A percentile compares a stretch with the other conserved stretches of the same genome.
These are phyloP conservation scores for Drosophila aff. DNA, from an alignment of 1,140 invertebrate genomes.

Conservation along the genomic window DNA sequence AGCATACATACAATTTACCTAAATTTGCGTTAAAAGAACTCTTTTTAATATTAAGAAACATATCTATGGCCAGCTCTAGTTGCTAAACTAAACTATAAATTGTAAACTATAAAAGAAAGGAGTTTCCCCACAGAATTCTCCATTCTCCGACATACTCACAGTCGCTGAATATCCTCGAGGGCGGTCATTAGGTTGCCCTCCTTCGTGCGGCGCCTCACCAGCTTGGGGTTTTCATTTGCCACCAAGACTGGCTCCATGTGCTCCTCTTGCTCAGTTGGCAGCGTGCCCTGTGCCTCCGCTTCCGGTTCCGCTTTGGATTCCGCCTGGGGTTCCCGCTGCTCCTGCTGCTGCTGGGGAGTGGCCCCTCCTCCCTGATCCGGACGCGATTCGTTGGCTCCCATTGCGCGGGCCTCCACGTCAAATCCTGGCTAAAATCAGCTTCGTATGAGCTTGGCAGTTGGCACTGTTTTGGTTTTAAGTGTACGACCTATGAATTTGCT, in stretches of 20 bases:
- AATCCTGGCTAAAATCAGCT: constrained; percentile 8
- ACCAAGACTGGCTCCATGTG: neutral
- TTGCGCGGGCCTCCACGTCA: neutral
- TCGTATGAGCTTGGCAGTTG: constrained; percentile 1
- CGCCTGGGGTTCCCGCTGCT: neutral
- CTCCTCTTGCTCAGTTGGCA: neutral
- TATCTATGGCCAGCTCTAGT: too few species aligned
- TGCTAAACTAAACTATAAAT: too few species aligned
- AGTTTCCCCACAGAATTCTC: too few species aligned
- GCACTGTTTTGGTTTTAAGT: neutral
- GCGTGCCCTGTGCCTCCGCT: neutral
- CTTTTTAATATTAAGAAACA: too few species aligned
- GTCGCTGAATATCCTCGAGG: constrained; percentile 58
- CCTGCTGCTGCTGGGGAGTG: neutral
- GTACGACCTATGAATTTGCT: constrained; percentile 6
- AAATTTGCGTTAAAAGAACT: too few species aligned
- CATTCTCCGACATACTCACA: constrained; percentile 40
- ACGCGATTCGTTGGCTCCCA: constrained; percentile 27
- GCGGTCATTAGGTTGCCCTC: constrained; percentile 32
- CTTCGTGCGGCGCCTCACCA: constrained; percentile 9
- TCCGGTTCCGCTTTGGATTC: neutral
- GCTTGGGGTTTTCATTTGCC: neutral
- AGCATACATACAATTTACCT: too few species aligned
- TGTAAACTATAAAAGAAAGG: too few species aligned
- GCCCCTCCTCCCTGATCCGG: neutral